These are phyloP conservation scores for Meloe dianella DNA, from an alignment of 2,888 invertebrate genomes.

Conservation along the genomic window DNA sequence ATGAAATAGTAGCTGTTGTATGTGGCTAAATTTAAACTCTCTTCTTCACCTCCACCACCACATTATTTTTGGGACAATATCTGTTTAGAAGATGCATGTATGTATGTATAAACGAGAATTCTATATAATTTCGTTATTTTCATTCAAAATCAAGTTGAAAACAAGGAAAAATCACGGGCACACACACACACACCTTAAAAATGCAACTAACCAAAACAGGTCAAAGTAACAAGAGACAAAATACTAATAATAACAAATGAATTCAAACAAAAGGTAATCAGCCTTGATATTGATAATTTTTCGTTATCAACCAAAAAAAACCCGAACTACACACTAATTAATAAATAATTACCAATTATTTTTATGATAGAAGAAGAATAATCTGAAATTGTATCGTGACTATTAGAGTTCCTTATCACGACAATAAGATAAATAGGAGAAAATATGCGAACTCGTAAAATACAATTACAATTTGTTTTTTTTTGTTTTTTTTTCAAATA, in stretches of 20 bases:
- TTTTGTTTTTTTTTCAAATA: too few relatives aligned
- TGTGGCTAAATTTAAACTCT: background rate
- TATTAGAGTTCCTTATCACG: background rate
- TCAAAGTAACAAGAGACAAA: background rate
- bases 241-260: background rate
- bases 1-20: background rate
- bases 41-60: constrained; percentile 9
- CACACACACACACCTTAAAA: background rate
- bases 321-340: too few relatives aligned
- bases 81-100: too few relatives aligned
- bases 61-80: constrained; percentile 7
- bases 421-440: background rate
- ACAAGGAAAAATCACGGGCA: background rate
- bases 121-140: background rate
- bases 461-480: background rate
- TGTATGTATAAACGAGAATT: background rate
- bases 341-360: background rate
- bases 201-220: constrained; percentile 7
- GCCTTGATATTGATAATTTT: constrained; percentile 3
- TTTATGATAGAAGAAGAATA: background rate
- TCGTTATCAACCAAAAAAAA: background rate
- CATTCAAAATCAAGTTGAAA: background rate
- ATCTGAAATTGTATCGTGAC: constrained; percentile 5
- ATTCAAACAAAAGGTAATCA: background rate
- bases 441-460: background rate